Evolutionary conservation across 2,888 invertebrate species (phyloP).

Genomic region (Chromoteleia sp.): DNA sequence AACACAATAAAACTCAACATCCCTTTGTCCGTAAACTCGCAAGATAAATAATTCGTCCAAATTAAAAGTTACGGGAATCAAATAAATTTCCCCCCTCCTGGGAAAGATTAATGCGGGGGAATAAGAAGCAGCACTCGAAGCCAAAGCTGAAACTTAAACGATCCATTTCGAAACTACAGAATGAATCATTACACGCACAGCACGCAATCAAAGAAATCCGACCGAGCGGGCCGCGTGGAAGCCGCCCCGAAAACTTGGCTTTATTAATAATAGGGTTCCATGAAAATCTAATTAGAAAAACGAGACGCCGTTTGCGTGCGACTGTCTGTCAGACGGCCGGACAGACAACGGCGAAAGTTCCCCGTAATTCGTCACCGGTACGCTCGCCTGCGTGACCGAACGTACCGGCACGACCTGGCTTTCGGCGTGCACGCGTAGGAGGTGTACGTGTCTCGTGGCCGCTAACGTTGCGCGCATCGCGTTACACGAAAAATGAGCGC

Average conservation of each 20-base stretch:
- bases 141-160: constrained; percentile 46
- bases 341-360: constrained; percentile 39
- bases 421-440: constrained; percentile 43
- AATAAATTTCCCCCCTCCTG: constrained; percentile 44
- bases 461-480: constrained; percentile 39
- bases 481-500: constrained; percentile 45
- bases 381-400: constrained; percentile 47
- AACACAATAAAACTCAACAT: constrained; percentile 51
- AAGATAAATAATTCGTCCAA: constrained; percentile 58
- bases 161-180: constrained; percentile 43
- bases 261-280: constrained; percentile 63
- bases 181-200: constrained; percentile 58
- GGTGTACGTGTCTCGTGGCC: constrained; percentile 36
- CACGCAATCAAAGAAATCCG: constrained; percentile 63
- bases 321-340: constrained; percentile 38
- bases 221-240: neutral
- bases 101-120: constrained; percentile 48
- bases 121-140: constrained; percentile 46
- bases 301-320: constrained; percentile 60
- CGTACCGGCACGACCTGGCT: constrained; percentile 38
- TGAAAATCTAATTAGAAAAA: constrained; percentile 66
- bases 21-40: constrained; percentile 24
- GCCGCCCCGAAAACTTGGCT: constrained; percentile 44
- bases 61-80: constrained; percentile 56
- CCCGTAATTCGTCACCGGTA: constrained; percentile 54